Conservation (phyloP, 2,888 invertebrate genomes). For the Teleogryllus oceanicus region DNA sequence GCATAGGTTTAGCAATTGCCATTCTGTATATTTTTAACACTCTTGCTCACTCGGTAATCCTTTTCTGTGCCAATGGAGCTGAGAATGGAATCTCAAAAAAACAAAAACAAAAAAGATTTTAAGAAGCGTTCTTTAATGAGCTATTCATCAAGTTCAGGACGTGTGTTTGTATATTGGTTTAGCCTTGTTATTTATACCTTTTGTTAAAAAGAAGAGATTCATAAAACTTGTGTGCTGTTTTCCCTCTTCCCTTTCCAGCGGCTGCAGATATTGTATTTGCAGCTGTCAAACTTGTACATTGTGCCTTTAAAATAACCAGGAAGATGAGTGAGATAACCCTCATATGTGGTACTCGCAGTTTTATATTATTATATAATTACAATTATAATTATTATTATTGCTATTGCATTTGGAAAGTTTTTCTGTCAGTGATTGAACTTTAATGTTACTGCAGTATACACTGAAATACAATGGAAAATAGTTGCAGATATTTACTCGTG, state of each 20-base stretch:
- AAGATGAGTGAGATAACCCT: neutral
- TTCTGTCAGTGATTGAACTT: neutral
- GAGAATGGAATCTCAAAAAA: neutral
- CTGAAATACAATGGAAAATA: neutral
- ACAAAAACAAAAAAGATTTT: too few relatives aligned
- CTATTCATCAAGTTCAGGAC: neutral
- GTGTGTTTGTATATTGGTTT: slow-evolving; percentile 18
- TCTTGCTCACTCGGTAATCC: slow-evolving; percentile 20
- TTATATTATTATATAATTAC: slow-evolving; percentile 18
- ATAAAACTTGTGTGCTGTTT: neutral
- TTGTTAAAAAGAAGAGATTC: neutral
- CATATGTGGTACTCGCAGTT: slow-evolving; percentile 21
- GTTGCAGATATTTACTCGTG: neutral
- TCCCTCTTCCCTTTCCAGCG: neutral
- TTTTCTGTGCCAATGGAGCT: slow-evolving; percentile 19
- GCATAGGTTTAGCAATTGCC: neutral
- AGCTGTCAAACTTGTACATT: neutral
- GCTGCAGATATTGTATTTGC: neutral
- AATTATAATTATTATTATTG: neutral
- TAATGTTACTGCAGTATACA: slow-evolving; percentile 3
- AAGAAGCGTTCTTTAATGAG: too few relatives aligned
- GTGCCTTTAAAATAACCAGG: slow-evolving; percentile 20
- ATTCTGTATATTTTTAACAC: neutral
- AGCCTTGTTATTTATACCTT: slow-evolving; percentile 4
- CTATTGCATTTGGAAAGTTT: slow-evolving; percentile 24